Evolutionary conservation across 2,113 vertebrate genomes (phyloP).

Genomic region (Poeciliopsis turrubarensis): DNA sequence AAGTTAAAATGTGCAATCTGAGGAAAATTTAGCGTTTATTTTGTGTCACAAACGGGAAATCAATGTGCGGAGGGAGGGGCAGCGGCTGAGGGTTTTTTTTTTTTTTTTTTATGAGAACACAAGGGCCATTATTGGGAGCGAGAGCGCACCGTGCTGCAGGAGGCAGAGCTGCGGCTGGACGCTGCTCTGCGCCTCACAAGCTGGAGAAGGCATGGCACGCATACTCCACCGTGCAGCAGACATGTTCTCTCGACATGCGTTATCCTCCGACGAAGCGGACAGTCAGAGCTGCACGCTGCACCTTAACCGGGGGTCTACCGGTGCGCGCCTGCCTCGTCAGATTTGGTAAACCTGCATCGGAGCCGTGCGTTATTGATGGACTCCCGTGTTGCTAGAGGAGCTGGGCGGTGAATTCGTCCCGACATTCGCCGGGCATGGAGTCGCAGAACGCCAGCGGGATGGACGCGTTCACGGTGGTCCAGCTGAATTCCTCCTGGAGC

Average conservation of each 20-base stretch:
- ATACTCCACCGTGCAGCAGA: background rate
- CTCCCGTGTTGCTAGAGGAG: slow-evolving; percentile 19
- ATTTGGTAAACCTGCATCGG: slow-evolving; percentile 10
- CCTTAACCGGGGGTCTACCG: background rate
- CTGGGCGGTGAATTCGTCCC: slow-evolving; percentile 26
- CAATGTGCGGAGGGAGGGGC: slow-evolving; percentile 59
- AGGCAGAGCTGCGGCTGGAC: slow-evolving; percentile 42
- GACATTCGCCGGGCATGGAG: slow-evolving; percentile 73
- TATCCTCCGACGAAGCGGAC: background rate
- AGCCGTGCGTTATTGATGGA: slow-evolving; percentile 38
- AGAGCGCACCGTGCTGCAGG: slow-evolving; percentile 53
- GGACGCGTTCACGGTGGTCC: slow-evolving; percentile 76
- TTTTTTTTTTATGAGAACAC: slow-evolving; percentile 51
- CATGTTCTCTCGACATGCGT: background rate
- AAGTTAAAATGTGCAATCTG: background rate
- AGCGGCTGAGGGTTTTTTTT: slow-evolving; percentile 41
- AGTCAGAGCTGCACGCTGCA: background rate
- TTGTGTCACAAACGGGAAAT: slow-evolving; percentile 3
- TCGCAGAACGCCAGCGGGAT: slow-evolving; percentile 74
- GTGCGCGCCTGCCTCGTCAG: slow-evolving; percentile 25
- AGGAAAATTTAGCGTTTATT: background rate
- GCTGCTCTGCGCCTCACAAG: slow-evolving; percentile 33
- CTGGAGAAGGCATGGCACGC: slow-evolving; percentile 12
- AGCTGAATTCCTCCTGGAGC: slow-evolving; percentile 74
- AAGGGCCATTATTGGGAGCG: slow-evolving; percentile 57